A percentile compares a stretch with the other conserved stretches of the same genome.
Evolutionary conservation across 2,888 invertebrate species (phyloP).

Genomic region (Andrena praecox): DNA sequence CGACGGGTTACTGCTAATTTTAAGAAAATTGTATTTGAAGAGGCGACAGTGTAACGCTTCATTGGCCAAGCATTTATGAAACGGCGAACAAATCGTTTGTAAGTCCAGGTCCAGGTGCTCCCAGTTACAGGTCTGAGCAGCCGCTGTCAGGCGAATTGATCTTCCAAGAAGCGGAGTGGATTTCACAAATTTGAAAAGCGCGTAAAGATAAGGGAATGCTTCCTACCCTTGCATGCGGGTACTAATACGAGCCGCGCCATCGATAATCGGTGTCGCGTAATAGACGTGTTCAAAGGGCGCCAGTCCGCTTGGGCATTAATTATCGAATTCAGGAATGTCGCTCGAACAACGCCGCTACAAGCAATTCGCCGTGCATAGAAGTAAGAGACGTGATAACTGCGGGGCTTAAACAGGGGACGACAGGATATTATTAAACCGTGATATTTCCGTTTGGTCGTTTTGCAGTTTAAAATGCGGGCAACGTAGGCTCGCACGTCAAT

Average conservation of each 20-base stretch:
- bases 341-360: background rate
- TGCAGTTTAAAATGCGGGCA: conserved; percentile 5
- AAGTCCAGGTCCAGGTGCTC: background rate
- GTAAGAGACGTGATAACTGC: background rate
- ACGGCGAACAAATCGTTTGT: no score
- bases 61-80: no score
- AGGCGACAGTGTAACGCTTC: no score
- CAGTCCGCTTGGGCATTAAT: background rate
- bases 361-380: background rate
- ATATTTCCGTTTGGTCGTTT: background rate
- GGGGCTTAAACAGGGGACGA: background rate
- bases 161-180: background rate
- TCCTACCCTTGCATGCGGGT: conserved; percentile 9
- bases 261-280: conserved; percentile 1
- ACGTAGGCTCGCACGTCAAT: background rate
- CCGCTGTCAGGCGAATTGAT: background rate
- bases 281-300: background rate
- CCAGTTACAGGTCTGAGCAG: background rate
- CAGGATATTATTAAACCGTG: conserved; percentile 23
- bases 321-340: background rate
- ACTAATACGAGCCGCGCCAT: background rate
- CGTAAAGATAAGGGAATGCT: background rate
- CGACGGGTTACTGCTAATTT: no score
- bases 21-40: no score
- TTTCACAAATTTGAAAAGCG: background rate